Percentiles rank a stretch among this genome's conserved stretches.
These are phyloP conservation scores for Cephus spinipes DNA, from an alignment of 2,888 invertebrate genomes.

Conservation along the genomic window DNA sequence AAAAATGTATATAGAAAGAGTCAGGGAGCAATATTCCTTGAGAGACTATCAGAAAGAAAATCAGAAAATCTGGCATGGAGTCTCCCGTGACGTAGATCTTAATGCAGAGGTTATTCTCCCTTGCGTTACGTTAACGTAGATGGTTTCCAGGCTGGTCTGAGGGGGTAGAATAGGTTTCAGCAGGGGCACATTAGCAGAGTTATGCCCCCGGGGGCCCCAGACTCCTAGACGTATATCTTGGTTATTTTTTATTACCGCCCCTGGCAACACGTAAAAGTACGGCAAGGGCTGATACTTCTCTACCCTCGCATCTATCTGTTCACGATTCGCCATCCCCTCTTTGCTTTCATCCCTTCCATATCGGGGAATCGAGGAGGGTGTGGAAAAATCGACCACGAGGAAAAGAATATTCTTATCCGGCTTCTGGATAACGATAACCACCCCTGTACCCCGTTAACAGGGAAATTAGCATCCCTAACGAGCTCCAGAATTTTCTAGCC, in stretches of 20 bases:
- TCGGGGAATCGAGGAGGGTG: background rate
- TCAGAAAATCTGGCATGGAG: background rate
- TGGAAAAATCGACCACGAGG: slow-evolving; percentile 2
- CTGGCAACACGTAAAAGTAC: slow-evolving; percentile 35
- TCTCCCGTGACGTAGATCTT: slow-evolving; percentile 37
- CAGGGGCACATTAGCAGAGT: slow-evolving; percentile 55
- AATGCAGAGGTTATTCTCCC: slow-evolving; percentile 36
- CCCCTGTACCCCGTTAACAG: background rate
- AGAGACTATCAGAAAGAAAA: background rate
- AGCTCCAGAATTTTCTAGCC: background rate
- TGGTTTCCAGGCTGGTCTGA: slow-evolving; percentile 23
- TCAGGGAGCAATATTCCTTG: background rate
- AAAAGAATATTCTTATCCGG: background rate
- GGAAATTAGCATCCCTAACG: background rate
- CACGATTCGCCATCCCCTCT: background rate
- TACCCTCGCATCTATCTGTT: background rate
- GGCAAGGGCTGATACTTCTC: background rate
- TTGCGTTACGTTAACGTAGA: slow-evolving; percentile 30
- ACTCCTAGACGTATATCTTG: slow-evolving; percentile 51
- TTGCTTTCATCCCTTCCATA: background rate
- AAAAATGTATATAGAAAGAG: background rate
- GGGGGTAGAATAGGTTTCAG: slow-evolving; percentile 37
- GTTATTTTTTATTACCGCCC: slow-evolving; percentile 58
- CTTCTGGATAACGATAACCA: background rate
- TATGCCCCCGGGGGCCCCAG: slow-evolving; percentile 53